Evolutionary conservation across 2,797 vertebrate genomes (phyloP), one percentile per base, ranked within the genome.

Genomic region (Odontamblyopus lacepedii): DNA sequence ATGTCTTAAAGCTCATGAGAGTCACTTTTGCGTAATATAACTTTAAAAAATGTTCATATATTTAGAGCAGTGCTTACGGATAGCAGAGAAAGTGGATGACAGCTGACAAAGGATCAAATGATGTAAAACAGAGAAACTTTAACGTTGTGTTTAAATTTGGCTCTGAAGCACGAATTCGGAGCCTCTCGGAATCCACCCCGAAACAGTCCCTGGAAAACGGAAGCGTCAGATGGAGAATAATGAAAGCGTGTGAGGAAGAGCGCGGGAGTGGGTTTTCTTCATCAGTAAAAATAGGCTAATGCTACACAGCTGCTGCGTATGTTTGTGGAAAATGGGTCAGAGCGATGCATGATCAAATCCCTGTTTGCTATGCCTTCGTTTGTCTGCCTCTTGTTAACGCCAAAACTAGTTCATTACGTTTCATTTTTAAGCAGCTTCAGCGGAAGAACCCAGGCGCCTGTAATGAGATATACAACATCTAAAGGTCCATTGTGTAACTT

Each of bases 321-420:
- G 48, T 71, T 76, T 77, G 68, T 16, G 74, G 55, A 68, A 90
- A 90, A 83, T 85, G 73, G 87, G 85, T 84, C 85, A 81, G 77
- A 81, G 76, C 71, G 69, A 82, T 73, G 78, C 57, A 44, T 65
- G 53, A 91, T 86, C 84, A 87, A 69, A 80, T 78, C 79, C 61
- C 63, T 29, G 77, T 89, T 91, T 90, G 78, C 81, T 87, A 78
- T 81, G 70, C 62, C 74, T 83, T 86, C 86, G 77, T 89, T 86
- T 89, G 83, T 88, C 83, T 90, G 70, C 82, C 72, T 89, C 85
- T 92, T 51, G 77, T 92, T 91, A 88, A 87, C 44, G 26, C 68
- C 80, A 78, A 85, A 88, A 90, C 83, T 80, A 69, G 80, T 90
- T 91, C 84, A 85, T 90, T 91, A 88, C 61, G 77, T 89, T 89